Evolutionary conservation across 2,888 invertebrate species (phyloP).

Genomic region (Stenurella melanura): DNA sequence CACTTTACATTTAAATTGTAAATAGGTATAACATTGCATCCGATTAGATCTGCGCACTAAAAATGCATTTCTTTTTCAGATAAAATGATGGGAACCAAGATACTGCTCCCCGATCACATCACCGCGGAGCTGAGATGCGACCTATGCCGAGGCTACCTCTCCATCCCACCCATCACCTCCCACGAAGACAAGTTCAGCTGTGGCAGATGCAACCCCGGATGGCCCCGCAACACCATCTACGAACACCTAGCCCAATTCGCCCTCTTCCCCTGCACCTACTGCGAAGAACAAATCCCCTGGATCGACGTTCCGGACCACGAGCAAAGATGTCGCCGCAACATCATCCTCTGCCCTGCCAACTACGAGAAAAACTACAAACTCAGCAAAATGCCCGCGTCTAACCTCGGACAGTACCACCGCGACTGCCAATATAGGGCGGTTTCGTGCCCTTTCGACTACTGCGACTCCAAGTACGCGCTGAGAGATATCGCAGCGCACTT

Average conservation of each 20-base stretch:
- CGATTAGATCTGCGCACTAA: too few species aligned
- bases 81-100: slow-evolving; percentile 9
- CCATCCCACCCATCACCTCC: slow-evolving; percentile 48
- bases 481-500: slow-evolving; percentile 42
- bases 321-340: slow-evolving; percentile 38
- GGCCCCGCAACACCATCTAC: slow-evolving; percentile 52
- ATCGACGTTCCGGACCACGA: slow-evolving; percentile 45
- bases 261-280: slow-evolving; percentile 56
- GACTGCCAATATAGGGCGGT: slow-evolving; percentile 43
- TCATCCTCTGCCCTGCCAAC: slow-evolving; percentile 45
- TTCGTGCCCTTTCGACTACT: slow-evolving; percentile 50
- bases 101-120: slow-evolving; percentile 15
- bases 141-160: slow-evolving; percentile 50
- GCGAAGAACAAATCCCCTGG: slow-evolving; percentile 46
- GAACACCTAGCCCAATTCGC: slow-evolving; percentile 52
- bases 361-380: slow-evolving; percentile 21
- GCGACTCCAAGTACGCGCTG: slow-evolving; percentile 40
- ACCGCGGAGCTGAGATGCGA: slow-evolving; percentile 41
- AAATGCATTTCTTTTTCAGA: background rate
- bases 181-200: slow-evolving; percentile 48
- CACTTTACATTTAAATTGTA: too few species aligned
- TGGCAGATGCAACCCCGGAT: slow-evolving; percentile 51
- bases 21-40: too few species aligned
- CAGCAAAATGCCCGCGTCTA: slow-evolving; percentile 24
- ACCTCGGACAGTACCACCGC: slow-evolving; percentile 45